Conservation (phyloP, 2,888 invertebrate genomes). For the Hemaris fuciformis region DNA sequence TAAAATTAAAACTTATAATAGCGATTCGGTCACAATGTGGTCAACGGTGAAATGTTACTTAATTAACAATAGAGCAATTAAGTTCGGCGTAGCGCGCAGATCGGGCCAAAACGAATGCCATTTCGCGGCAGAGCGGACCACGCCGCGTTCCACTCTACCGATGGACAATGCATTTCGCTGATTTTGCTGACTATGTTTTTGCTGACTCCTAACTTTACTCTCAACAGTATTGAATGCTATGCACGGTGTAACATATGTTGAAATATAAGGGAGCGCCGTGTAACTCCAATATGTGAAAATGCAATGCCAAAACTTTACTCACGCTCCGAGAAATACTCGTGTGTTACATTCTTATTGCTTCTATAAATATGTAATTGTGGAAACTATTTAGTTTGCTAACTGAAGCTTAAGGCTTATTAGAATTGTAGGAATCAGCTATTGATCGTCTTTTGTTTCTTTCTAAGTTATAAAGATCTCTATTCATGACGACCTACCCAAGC, state of each 20-base stretch:
- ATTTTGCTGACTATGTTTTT: slow-evolving; percentile 68
- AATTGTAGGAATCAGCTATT: background rate
- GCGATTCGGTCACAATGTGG: slow-evolving; percentile 60
- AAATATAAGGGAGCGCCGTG: background rate
- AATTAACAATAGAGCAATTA: slow-evolving; percentile 82
- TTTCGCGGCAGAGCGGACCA: slow-evolving; percentile 48
- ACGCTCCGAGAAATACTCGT: background rate
- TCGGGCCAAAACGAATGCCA: slow-evolving; percentile 66
- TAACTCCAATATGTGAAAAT: background rate
- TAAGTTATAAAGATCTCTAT: background rate
- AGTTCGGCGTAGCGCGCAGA: slow-evolving; percentile 63
- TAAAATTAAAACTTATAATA: slow-evolving; percentile 54
- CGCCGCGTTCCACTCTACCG: slow-evolving; percentile 53
- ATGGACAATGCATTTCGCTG: slow-evolving; percentile 71
- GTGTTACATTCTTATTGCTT: background rate
- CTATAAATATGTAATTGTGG: background rate
- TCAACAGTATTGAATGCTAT: slow-evolving; percentile 6
- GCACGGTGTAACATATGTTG: background rate
- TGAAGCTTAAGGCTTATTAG: no score
- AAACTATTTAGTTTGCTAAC: no score
- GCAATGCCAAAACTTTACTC: background rate
- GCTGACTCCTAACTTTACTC: slow-evolving; percentile 57
- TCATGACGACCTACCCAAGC: background rate
- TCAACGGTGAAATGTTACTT: slow-evolving; percentile 73
- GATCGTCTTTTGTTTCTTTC: background rate